Evolutionary conservation across 1,140 invertebrate genomes (phyloP), one percentile per base, ranked within the genome.

Genomic region (Melipona quadrifasciata): DNA sequence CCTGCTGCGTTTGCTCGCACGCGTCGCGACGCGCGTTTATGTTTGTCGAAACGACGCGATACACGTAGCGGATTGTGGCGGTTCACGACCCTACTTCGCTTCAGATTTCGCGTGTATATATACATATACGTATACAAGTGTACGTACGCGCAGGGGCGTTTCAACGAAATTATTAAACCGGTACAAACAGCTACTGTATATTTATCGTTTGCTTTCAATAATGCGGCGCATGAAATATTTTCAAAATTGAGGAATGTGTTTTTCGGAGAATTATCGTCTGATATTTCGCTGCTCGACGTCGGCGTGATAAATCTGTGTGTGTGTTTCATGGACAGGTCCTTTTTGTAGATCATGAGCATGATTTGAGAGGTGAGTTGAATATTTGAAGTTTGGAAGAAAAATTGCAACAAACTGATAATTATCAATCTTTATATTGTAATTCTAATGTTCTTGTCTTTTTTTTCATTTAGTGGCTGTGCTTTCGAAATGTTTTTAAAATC

Each of bases 261-360:
- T 47, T n/a, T 39, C 2, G 1, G 0, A 24, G 12, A 0, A n/a
- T 16, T 17, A 2, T n/a, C 73, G 0, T 47, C 16, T 8, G n/a
- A 58, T 5, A 16, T 24, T 31, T 31, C 31, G n/a, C 21, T 31
- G n/a, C 17, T 12, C 10, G 12, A 65, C 16, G 6, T 2, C 14
- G 19, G 1, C 16, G 21, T 21, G n/a, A 5, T 14, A 24, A 39
- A 68, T 68, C 39, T 24, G 34, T 21, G 10, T 19, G 19, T 21
- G 10, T 11, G 19, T 10, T 1, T 21, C 6, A 24, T 14, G 58
- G 21, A 61, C 24, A 11, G 3, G 4, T 14, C 24, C 8, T 47
- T 47, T 47, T 47, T 47, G 39, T 47, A 47, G n/a, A 61, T 61
- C n/a, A n/a, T 61, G 58, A 17, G 16, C 5, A 1, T 6, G 53